Evolutionary conservation across 2,888 invertebrate species (phyloP), one percentile per base, ranked within the genome.

Genomic region (Eucera pruinosa): DNA sequence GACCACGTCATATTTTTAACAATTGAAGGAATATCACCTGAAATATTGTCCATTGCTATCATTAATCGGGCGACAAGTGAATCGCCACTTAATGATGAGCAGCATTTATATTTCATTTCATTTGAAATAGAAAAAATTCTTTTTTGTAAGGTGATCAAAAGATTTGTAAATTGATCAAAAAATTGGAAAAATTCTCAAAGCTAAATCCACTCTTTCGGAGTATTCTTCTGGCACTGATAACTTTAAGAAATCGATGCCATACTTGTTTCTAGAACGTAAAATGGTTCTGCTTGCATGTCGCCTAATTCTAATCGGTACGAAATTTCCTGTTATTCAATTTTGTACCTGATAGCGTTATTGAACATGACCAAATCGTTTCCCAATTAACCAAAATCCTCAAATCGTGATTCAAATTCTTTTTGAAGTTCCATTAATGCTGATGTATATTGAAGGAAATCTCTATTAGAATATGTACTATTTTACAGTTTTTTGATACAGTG

Each of bases 401-500:
- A 48, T 48, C 25, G 11, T 25, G 5, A 23, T 27, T 48, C 23
- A 48, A 48, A 48, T 48, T 48, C 23, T 48, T 48, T 48, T 48
- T 20, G 48, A 25, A 48, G 20, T 48, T 48, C 0, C 4, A 48
- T 15, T 23, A 25, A 0, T 23, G 23, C 2, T 48, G 48, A 48
- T 20, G 25, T 13, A 23, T 9, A 23, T 48, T 23, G 0, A 23
- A 11, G 13, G 23, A 48, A 48, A 13, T 48, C 25, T 48, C 23
- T 7, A 11, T 48, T 15, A 23, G 48, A 20, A 48, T 48, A 48
- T 23, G n/a, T n/a, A n/a, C n/a, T 48, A 11, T 4, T 48, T 25
- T 23, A 11, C 48, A 23, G 13, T 25, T 48, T 48, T 20, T 7
- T 48, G 20, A 15, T 25, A 48, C 25, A 25, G 4, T 48, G 48